phyloP scores from a whole-genome alignment of 2,113 vertebrate genomes.

The Psilopsiagon aymara region DNA sequence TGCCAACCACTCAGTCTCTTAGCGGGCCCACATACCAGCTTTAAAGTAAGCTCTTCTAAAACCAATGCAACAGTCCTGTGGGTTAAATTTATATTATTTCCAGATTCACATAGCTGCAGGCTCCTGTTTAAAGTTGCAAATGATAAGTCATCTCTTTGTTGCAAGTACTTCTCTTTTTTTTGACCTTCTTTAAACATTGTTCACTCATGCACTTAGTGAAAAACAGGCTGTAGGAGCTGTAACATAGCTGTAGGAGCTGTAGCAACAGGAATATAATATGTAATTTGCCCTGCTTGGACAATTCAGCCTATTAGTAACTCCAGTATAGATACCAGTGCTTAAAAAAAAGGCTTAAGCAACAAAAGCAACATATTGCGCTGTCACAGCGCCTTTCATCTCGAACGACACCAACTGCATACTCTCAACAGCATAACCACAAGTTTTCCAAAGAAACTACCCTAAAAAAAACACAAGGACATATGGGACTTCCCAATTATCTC shows the following conservation, averaged over 20 bases:
- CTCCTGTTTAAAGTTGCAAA: conserved; percentile 72
- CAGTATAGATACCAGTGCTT: background rate
- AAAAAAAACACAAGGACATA: background rate
- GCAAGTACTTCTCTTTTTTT: background rate
- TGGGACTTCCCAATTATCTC: background rate
- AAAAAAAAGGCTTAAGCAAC: background rate
- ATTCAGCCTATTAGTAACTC: background rate
- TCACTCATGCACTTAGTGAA: conserved; percentile 56
- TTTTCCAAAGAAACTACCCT: background rate
- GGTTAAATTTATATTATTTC: conserved; percentile 80
- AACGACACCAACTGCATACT: background rate
- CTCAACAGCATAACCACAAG: background rate
- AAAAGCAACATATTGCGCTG: background rate
- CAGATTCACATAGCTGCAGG: conserved; percentile 75
- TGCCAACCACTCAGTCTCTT: conserved; percentile 70
- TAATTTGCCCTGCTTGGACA: background rate
- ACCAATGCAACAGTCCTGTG: conserved; percentile 73
- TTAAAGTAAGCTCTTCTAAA: conserved; percentile 79
- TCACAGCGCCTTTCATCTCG: background rate
- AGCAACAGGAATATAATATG: background rate
- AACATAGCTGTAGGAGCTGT: background rate
- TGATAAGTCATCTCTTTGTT: conserved; percentile 68
- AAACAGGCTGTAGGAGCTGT: conserved; percentile 49
- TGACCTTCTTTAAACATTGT: conserved; percentile 36
- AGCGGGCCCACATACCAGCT: conserved; percentile 79